These are phyloP conservation scores for Okapia johnstoni DNA, from an alignment of 2,113 vertebrate species.

Conservation along the genomic window DNA sequence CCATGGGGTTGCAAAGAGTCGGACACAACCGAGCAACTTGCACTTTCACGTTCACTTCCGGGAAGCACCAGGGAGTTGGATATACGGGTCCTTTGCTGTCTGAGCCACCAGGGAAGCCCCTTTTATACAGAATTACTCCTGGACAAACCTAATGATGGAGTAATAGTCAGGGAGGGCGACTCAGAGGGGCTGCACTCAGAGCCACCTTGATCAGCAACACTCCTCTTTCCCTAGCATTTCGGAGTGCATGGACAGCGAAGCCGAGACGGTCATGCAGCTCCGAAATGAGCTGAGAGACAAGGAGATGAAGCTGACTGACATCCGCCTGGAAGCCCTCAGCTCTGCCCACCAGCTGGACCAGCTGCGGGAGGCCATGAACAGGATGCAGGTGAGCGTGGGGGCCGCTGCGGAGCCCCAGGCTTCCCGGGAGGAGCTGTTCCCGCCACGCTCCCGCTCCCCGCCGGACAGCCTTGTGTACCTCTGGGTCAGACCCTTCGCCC, in stretches of 20 bases:
- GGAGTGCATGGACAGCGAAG: conserved; percentile 93
- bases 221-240: conserved; percentile 84
- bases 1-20: not conserved
- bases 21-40: not conserved
- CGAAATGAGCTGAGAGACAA: conserved; percentile 96
- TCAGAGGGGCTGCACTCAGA: not conserved
- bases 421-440: not conserved
- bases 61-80: not conserved
- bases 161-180: not conserved
- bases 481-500: not conserved
- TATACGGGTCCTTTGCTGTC: not conserved
- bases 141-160: not conserved
- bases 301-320: conserved; percentile 99
- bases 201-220: not conserved
- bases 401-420: fast-evolving
- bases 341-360: conserved; percentile 98
- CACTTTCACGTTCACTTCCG: not conserved
- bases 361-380: conserved; percentile 97
- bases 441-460: fast-evolving
- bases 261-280: conserved; percentile 95
- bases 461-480: not conserved
- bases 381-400: conserved; percentile 91
- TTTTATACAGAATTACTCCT: not conserved
- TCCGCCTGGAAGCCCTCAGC: conserved; percentile 97
- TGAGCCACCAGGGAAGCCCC: not conserved